These are phyloP conservation scores for Empis stercorea DNA, from an alignment of 2,888 invertebrate species.

Conservation along the genomic window DNA sequence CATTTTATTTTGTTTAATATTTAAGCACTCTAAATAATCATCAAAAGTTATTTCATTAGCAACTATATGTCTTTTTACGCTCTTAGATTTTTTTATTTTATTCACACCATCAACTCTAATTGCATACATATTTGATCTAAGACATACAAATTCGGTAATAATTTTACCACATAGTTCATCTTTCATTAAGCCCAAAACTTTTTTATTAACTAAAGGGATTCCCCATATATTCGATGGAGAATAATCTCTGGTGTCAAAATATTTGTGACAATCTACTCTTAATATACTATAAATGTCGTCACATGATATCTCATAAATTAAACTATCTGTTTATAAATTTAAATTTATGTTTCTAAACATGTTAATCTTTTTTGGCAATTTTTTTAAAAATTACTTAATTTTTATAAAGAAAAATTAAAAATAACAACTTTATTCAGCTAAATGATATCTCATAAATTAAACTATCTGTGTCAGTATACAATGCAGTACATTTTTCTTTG, in stretches of 20 bases:
- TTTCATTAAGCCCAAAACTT: neutral
- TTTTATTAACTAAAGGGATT: neutral
- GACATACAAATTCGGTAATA: neutral
- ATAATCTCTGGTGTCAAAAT: neutral
- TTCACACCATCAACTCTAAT: too few relatives aligned
- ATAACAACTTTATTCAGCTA: too few relatives aligned
- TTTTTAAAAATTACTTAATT: too few relatives aligned
- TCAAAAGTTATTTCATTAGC: neutral
- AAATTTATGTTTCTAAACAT: too few relatives aligned
- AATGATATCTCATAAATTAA: constrained; percentile 23
- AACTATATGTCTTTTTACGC: neutral
- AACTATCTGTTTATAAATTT: too few relatives aligned
- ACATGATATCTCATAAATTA: constrained; percentile 21
- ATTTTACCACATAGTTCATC: neutral
- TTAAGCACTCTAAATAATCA: neutral
- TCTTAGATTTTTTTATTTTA: neutral
- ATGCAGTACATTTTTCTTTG: constrained; percentile 16
- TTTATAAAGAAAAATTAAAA: too few relatives aligned
- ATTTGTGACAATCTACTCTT: neutral
- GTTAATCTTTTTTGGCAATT: too few relatives aligned
- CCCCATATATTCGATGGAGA: neutral
- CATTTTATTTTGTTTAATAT: neutral
- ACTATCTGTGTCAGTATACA: constrained; percentile 23
- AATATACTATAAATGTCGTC: constrained; percentile 1
- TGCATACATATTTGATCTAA: neutral